These are phyloP conservation scores for Athene noctua DNA, from an alignment of 2,113 vertebrate species.

Conservation along the genomic window DNA sequence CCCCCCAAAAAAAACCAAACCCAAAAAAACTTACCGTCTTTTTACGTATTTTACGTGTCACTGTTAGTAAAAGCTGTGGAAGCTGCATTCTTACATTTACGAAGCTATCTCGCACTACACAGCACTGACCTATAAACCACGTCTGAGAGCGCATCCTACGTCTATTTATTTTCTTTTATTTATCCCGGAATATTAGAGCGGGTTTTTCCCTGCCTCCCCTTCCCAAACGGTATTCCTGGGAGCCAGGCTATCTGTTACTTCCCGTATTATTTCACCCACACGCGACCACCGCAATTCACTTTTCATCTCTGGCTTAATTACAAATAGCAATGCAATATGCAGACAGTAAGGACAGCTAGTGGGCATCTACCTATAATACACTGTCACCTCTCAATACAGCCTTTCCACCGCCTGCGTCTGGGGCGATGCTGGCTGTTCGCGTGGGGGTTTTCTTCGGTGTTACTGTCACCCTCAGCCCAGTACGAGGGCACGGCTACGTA, in stretches of 20 bases:
- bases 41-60: background rate
- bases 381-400: constrained; percentile 45
- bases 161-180: constrained; percentile 52
- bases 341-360: constrained; percentile 76
- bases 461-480: constrained; percentile 4
- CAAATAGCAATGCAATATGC: constrained; percentile 43
- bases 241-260: background rate
- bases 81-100: background rate
- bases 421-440: constrained; percentile 22
- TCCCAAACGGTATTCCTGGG: background rate
- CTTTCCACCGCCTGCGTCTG: background rate
- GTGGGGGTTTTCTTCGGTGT: background rate
- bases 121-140: background rate
- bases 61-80: background rate
- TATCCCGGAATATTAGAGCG: background rate
- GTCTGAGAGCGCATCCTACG: background rate
- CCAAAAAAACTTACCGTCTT: background rate
- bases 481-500: constrained; percentile 6
- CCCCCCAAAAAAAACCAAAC: background rate
- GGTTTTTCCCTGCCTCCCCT: background rate
- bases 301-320: constrained; percentile 68
- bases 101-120: background rate
- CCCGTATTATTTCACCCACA: background rate
- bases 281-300: constrained; percentile 13
- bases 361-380: constrained; percentile 68